Evolutionary conservation across 2,888 invertebrate species (phyloP), one percentile per base, ranked within the genome.

Genomic region (Nymphalis c-album): DNA sequence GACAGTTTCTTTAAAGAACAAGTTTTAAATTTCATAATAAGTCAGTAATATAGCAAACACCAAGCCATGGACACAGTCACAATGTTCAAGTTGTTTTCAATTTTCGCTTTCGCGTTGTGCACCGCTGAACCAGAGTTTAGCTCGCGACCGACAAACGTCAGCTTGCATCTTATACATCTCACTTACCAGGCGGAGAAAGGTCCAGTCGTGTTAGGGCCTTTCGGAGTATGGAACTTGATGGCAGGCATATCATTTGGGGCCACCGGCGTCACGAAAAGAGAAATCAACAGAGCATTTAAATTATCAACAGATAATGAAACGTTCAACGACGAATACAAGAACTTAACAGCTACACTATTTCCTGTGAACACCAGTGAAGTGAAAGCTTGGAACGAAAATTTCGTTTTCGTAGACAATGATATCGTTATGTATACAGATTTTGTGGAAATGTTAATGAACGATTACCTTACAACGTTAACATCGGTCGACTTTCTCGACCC

Each of bases 171-270:
- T 2, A 71, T 91, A 17, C 83, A 90, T 68, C 80, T 84, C 50
- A 90, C 91, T 1, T 86, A 87, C 6, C 70, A 76, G n/a, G 84
- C 87, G 71, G 85, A 85, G 7, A 20, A 53, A 18, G 86, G 88
- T 0, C 90, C 90, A 75, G 85, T 90, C 0, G 90, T 91, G 67
- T 84, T 92, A 66, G 90, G 91, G 1, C 91, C 92, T 0, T 90
- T 90, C 62, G 92, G 92, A 71, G 85, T 93, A 73, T 93, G 92
- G 92, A 87, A 85, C 7, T 73, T 92, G 7, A 83, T 93, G 86
- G 87, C 90, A 0, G 88, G 88, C 4, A 79, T 91, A 4, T 85
- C 90, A 0, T 73, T 90, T 26, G 91, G 91, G 8, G 86, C 90
- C 0, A 77, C 84, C 0, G 88, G 85, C 1, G 78, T 84, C 58